phyloP scores from a whole-genome alignment of 1,140 invertebrate genomes.

The Drosophila repletoides region DNA sequence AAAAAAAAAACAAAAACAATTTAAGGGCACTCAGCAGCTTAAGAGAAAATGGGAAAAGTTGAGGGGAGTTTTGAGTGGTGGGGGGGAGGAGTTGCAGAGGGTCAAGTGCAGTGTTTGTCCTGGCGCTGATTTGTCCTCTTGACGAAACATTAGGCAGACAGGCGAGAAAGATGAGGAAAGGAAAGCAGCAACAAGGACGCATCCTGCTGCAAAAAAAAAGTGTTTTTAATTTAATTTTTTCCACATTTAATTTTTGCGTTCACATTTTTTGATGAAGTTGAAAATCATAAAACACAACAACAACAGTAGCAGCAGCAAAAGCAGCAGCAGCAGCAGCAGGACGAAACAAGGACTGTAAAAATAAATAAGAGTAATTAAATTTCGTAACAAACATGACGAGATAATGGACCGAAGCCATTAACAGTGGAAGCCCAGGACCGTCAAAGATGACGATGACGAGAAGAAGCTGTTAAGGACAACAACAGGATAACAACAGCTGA shows the following conservation, averaged over 20 bases:
- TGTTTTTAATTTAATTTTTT: conserved; percentile 78
- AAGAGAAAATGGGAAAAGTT: no score
- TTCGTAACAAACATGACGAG: conserved; percentile 82
- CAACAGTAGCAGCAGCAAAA: neutral
- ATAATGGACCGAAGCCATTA: conserved; percentile 82
- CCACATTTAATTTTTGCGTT: conserved; percentile 74
- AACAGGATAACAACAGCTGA: conserved; percentile 20
- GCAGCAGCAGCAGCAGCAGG: neutral
- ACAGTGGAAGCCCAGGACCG: conserved; percentile 52
- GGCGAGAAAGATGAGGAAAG: conserved; percentile 20
- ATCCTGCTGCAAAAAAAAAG: conserved; percentile 63
- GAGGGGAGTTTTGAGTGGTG: no score
- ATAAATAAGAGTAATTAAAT: conserved; percentile 82
- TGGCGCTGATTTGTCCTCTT: conserved; percentile 47
- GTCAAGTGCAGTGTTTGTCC: conserved; percentile 19
- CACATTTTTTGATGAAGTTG: conserved; percentile 69
- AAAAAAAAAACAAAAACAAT: conserved; percentile 33
- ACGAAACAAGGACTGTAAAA: conserved; percentile 53
- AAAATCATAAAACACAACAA: conserved; percentile 72
- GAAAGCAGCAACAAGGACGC: conserved; percentile 23
- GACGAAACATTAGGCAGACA: conserved; percentile 55
- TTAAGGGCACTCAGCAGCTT: conserved; percentile 33
- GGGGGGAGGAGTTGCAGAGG: neutral
- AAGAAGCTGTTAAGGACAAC: conserved; percentile 27
- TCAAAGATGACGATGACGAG: conserved; percentile 67